Evolutionary conservation across 2,888 invertebrate species (phyloP), one percentile per base, ranked within the genome.

Genomic region (Caenorhabditis imperialis): DNA sequence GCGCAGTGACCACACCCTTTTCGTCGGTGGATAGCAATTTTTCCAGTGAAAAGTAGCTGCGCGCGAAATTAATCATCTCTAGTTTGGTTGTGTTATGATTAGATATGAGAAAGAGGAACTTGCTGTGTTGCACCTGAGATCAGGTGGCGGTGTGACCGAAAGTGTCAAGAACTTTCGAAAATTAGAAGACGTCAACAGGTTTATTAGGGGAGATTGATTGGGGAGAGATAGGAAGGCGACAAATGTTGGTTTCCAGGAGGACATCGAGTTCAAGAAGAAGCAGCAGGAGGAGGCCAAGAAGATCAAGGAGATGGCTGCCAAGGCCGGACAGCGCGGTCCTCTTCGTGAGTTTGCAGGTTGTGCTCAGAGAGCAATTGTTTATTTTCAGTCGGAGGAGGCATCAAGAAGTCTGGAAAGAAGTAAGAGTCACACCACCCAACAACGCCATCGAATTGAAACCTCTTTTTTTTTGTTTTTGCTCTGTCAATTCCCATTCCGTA

Each of bases 231-330:
- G n/a, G n/a, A n/a, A n/a, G n/a, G n/a, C n/a, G n/a, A n/a, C n/a
- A n/a, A 35, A 23, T 3, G 5, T 22, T 14, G 25, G n/a, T 78
- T 77, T 75, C 23, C 53, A 86, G 82, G 87, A 85, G 35, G 87
- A 87, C 51, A 10, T 85, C 55, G 86, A 84, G 53, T 85, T 87
- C 81, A 87, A 87, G 76, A 86, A 87, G 80, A 84, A 83, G 76
- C 83, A 86, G 51, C 73, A 77, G 54, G 87, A 86, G 53, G 86
- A 87, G 62, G 75, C 78, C 44, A 87, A 87, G 77, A 83, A 83
- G 63, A 45, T 87, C 76, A 85, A 85, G 63, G 87, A 86, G 58
- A 74, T 81, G 51, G 83, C 85, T 12, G 72, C 74, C 40, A 83
- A 86, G 53, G 88, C 86, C 25, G 50, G 75, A 10, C 77, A 82